phyloP scores from a whole-genome alignment of 2,888 invertebrate genomes.

The Osmoderma eremita region DNA sequence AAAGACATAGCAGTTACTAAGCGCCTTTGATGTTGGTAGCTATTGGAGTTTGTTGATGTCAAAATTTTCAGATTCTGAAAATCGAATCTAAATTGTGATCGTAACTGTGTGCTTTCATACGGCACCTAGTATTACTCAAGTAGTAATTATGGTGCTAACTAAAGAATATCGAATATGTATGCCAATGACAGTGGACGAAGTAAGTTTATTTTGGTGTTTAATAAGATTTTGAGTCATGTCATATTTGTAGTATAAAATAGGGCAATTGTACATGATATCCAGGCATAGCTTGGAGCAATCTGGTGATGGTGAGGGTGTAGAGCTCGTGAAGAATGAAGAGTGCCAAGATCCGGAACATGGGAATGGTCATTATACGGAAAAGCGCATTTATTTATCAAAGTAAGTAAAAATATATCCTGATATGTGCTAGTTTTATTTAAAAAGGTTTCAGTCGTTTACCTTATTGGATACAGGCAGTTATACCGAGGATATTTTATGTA shows the following conservation, averaged over 20 bases:
- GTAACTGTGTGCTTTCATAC: background rate
- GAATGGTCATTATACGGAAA: constrained; percentile 89
- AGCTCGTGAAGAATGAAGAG: constrained; percentile 85
- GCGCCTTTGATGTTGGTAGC: too few species aligned
- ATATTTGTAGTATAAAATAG: constrained; percentile 81
- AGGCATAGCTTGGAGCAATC: constrained; percentile 93
- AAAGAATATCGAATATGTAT: constrained; percentile 93
- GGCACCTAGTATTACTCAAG: background rate
- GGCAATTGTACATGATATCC: constrained; percentile 95
- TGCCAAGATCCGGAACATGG: constrained; percentile 84
- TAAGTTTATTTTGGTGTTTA: constrained; percentile 61
- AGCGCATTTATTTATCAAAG: constrained; percentile 90
- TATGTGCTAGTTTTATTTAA: constrained; percentile 1
- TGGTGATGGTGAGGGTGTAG: constrained; percentile 89
- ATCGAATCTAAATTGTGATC: background rate
- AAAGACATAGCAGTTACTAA: background rate
- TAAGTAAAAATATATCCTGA: constrained; percentile 57
- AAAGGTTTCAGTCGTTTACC: constrained; percentile 80
- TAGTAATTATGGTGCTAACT: constrained; percentile 76
- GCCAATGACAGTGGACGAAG: constrained; percentile 93
- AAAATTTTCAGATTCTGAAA: background rate
- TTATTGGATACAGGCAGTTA: constrained; percentile 87
- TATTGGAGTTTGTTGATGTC: background rate
- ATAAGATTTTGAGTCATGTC: background rate
- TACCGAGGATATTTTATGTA: constrained; percentile 91